Conservation (phyloP, 2,797 vertebrate species). For the Aplochiton taeniatus region DNA sequence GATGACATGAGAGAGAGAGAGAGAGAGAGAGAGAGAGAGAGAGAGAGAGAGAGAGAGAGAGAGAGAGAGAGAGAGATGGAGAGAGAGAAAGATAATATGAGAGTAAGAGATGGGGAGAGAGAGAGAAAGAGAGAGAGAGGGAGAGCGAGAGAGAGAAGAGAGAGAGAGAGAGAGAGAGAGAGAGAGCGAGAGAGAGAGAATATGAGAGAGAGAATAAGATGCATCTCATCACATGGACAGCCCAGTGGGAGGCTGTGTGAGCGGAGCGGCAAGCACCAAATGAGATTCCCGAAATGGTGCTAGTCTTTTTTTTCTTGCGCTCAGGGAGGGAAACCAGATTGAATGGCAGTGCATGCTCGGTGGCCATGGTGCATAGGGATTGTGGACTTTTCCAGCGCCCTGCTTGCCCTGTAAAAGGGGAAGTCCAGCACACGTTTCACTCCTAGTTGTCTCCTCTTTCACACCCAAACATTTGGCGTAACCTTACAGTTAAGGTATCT, state of each 20-base stretch:
- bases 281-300: conserved; percentile 55
- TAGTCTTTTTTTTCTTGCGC: background rate
- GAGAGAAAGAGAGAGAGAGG: conserved; percentile 9
- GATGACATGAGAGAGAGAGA: background rate
- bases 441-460: too few species aligned
- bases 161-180: conserved; percentile 26
- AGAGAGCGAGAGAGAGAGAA: conserved; percentile 18
- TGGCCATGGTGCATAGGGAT: background rate
- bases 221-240: conserved; percentile 38
- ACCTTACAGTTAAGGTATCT: too few species aligned
- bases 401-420: too few species aligned
- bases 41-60: conserved; percentile 4
- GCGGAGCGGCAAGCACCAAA: conserved; percentile 35
- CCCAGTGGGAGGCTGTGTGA: conserved; percentile 35
- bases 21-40: conserved; percentile 32
- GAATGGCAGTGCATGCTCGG: background rate
- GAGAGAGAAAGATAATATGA: conserved; percentile 29
- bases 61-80: conserved; percentile 29
- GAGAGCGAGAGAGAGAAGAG: conserved; percentile 33
- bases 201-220: conserved; percentile 10
- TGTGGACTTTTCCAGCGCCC: background rate
- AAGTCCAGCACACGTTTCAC: too few species aligned
- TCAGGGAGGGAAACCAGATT: background rate
- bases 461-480: too few species aligned
- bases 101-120: conserved; percentile 12